Evolutionary conservation across 2,113 vertebrate species (phyloP), one percentile per base, ranked within the genome.

Genomic region (Formicarius rufipectus): DNA sequence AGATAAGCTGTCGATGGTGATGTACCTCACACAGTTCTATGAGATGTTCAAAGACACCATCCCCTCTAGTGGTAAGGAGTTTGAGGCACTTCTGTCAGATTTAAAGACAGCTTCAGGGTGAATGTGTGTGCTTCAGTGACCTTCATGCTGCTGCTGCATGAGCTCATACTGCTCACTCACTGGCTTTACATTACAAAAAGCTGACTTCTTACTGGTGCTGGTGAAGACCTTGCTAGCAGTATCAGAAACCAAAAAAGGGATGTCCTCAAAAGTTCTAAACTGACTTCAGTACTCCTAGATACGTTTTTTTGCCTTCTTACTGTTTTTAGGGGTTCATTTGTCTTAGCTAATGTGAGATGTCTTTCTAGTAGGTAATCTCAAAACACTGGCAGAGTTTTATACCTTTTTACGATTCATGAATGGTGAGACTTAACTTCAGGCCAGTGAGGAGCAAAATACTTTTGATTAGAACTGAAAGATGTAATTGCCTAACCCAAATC

Each of bases 11-110:
- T 99, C 99, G 1, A 99, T 99, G 99, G 99, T 99, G 97, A 99
- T 99, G 99, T 99, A 99, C 98, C 99, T 99, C 97, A 99, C 99
- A 27, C 99, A 99, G 98, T 99, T 99, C 98, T 99, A 99, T 12
- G 99, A 99, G 98, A 99, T 99, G 99, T 99, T 99, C 96, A 99
- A 98, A 97, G 99, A 99, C 97, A 98, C 98, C 53, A 97, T 99
- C 89, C 98, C 99, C 67, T 99, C 99, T 69, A 98, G 97, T 60
- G 99, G 99, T 99, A 96, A 99, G 99, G 78, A 87, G 5, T 50
- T 52, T 25, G 37, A 18, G 30, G 16, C 63, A 58, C 23, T 7
- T 55, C 3, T 66, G 11, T 78, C 40, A 30, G 50, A 37, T 92
- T 74, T 58, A 33, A 73, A 19, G 53, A 5, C 20, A 45, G 20